Evolutionary conservation across 2,888 invertebrate species (phyloP), one percentile per base, ranked within the genome.

Genomic region (Melieria omissa): DNA sequence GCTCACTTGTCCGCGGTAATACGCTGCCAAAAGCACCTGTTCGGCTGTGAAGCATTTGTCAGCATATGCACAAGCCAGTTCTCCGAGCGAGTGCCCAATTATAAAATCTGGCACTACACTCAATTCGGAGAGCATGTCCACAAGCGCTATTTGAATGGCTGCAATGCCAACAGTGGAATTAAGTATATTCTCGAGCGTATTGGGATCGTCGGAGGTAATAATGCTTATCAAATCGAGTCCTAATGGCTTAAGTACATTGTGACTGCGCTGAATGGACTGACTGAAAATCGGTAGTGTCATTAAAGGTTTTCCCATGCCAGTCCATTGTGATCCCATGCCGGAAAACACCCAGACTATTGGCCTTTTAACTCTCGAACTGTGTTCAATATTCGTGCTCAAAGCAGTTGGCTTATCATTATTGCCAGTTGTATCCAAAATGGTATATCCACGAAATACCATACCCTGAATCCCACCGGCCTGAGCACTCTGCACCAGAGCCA

Each of bases 11-110:
- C 95, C 95, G 81, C 95, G 89, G 85, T 93, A 93, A 86, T 95
- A 96, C 0, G 96, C 93, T 0, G 93, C 90, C n/a, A 95, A 86
- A 73, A 97, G 92, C 89, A 93, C 93, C 87, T 96, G 93, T 80
- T 95, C 95, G 0, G 92, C 91, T 0, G 95, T 94, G 79, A 97
- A 91, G 79, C 94, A 94, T 0, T 95, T 96, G 85, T 98, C 98
- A 4, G 96, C 97, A 87, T 98, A 98, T 0, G 95, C 97, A 86
- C 98, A 98, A 1, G 95, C 97, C 5, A 98, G 88, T 86, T 98
- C 98, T 42, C 98, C 98, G 0, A 96, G 95, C 8, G 97, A 97
- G 86, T 98, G 97, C 3, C 98, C 94, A 75, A 95, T 90, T 77
- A 93, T 91, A 58, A 91, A 91, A 86, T 93, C 93, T 42, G 93